A percentile compares a stretch with the other conserved stretches of the same genome.
phyloP scores from a whole-genome alignment of 2,888 invertebrate genomes.

The Pocota personata region DNA sequence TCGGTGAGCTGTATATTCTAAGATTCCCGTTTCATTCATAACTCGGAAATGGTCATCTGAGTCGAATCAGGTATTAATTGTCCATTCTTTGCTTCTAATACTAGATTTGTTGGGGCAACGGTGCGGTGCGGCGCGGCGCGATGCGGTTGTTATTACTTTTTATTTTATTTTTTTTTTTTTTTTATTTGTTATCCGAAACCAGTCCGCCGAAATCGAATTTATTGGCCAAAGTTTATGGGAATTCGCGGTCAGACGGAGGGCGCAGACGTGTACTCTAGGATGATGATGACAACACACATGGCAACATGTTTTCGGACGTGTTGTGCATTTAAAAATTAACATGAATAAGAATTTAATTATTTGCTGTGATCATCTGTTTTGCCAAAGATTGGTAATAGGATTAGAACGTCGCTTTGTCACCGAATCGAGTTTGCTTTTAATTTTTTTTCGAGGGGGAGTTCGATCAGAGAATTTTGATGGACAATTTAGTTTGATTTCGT shows the following conservation, averaged over 20 bases:
- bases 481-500: constrained; percentile 28
- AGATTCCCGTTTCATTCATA: constrained; percentile 60
- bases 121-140: background rate
- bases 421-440: constrained; percentile 14
- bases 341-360: constrained; percentile 53
- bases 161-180: background rate
- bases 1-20: constrained; percentile 1
- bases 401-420: constrained; percentile 28
- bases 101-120: background rate
- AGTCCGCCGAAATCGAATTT: constrained; percentile 36
- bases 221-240: constrained; percentile 27
- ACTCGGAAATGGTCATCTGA: constrained; percentile 40
- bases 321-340: constrained; percentile 53
- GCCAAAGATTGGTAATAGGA: constrained; percentile 26
- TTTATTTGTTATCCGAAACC: constrained; percentile 26
- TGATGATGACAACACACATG: constrained; percentile 46
- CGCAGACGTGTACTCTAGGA: constrained; percentile 23
- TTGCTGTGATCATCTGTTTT: constrained; percentile 38
- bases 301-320: constrained; percentile 39
- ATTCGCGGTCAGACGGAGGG: constrained; percentile 14
- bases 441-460: background rate
- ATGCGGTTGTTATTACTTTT: too few relatives aligned
- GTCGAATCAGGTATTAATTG: constrained; percentile 6
- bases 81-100: background rate
- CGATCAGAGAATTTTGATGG: background rate